A percentile compares a stretch with the other conserved stretches of the same genome.
These are phyloP conservation scores for Solenodon paradoxus DNA, from an alignment of 2,113 vertebrate genomes.

Conservation along the genomic window DNA sequence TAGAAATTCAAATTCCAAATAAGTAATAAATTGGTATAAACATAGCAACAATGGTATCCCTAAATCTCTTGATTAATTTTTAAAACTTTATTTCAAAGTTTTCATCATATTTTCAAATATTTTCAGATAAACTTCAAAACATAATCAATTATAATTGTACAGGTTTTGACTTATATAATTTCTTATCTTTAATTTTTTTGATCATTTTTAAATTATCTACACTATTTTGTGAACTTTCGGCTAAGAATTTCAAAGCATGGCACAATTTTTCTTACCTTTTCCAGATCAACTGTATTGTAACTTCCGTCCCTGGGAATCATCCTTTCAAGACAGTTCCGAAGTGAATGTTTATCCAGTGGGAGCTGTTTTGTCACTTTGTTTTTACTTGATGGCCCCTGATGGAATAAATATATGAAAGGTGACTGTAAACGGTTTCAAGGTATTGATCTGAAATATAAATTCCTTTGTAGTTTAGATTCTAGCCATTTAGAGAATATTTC, in stretches of 20 bases:
- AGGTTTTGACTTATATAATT: neutral
- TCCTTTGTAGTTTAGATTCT: neutral
- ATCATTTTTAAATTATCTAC: neutral
- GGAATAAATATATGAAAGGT: neutral
- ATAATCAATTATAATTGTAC: neutral
- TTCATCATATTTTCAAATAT: neutral
- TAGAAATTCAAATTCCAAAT: neutral
- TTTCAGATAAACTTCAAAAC: neutral
- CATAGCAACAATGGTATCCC: neutral
- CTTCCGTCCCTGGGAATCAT: neutral
- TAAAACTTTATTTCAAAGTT: no score
- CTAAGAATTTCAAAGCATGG: neutral
- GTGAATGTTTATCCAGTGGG: neutral
- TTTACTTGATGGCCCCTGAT: neutral
- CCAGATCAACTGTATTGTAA: neutral
- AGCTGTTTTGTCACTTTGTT: neutral
- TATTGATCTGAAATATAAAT: neutral
- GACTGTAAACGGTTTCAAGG: neutral
- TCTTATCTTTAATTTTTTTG: neutral
- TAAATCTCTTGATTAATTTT: constrained; percentile 1
- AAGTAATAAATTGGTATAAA: neutral
- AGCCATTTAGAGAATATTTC: neutral
- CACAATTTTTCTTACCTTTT: neutral
- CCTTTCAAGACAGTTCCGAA: neutral
- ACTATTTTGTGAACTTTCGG: neutral